Percentiles rank a stretch among this genome's conserved stretches.
phyloP scores from a whole-genome alignment of 2,888 invertebrate species.

The Rhagophthalmus giganteus region DNA sequence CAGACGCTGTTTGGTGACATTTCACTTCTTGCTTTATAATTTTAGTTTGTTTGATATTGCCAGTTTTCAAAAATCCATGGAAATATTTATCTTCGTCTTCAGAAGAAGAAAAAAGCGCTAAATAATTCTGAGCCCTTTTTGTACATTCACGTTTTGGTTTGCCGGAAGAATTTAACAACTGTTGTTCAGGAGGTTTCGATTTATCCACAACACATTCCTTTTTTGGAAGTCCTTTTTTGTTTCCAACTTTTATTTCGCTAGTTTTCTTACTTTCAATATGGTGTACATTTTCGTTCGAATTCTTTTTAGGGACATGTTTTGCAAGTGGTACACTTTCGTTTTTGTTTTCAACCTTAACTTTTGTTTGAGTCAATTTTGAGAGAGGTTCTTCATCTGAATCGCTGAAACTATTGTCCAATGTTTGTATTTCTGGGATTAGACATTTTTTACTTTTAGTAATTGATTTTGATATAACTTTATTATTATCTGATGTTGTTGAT shows the following conservation, averaged over 20 bases:
- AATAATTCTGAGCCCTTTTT: slow-evolving; percentile 51
- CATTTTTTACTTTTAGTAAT: slow-evolving; percentile 34
- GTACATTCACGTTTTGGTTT: slow-evolving; percentile 53
- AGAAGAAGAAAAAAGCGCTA: slow-evolving; percentile 53
- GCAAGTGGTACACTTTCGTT: background rate
- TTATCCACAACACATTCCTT: no score
- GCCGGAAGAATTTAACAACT: slow-evolving; percentile 10
- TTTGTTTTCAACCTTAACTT: slow-evolving; percentile 5
- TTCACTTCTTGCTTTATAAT: slow-evolving; percentile 50
- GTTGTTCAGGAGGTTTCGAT: background rate
- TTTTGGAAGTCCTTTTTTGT: background rate
- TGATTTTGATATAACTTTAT: slow-evolving; percentile 36
- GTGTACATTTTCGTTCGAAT: background rate
- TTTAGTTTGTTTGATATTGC: slow-evolving; percentile 39
- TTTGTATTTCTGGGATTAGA: slow-evolving; percentile 15
- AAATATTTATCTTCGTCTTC: slow-evolving; percentile 58
- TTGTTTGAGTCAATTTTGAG: slow-evolving; percentile 57
- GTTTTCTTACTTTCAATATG: no score
- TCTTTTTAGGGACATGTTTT: slow-evolving; percentile 12
- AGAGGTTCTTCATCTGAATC: slow-evolving; percentile 70
- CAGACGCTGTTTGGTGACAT: slow-evolving; percentile 40
- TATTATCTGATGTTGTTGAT: slow-evolving; percentile 33
- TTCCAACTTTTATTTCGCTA: background rate
- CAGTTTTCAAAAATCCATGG: slow-evolving; percentile 49
- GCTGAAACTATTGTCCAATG: slow-evolving; percentile 58